These are phyloP conservation scores for Habroteleia sp. DNA, from an alignment of 2,888 invertebrate species.

Conservation along the genomic window DNA sequence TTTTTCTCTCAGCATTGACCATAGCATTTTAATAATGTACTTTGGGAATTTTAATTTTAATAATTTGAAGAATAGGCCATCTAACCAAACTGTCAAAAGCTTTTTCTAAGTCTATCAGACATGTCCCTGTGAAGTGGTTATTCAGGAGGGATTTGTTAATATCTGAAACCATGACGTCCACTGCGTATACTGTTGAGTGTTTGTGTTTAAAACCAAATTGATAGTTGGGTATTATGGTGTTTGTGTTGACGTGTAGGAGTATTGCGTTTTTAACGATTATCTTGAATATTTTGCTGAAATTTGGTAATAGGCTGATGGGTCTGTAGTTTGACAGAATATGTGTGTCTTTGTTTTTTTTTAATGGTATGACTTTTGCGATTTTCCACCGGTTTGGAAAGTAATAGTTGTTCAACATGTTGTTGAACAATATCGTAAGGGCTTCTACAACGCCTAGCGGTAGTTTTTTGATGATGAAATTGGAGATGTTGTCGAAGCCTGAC, in stretches of 20 bases:
- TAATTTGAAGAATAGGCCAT: too few species aligned
- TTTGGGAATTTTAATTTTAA: not conserved
- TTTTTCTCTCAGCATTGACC: not conserved
- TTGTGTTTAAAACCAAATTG: too few species aligned
- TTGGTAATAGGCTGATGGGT: not conserved
- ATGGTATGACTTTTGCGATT: conserved; percentile 22
- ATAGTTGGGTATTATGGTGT: not conserved
- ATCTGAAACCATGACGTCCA: too few species aligned
- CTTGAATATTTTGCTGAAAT: not conserved
- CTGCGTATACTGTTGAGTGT: not conserved
- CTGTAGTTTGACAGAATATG: not conserved
- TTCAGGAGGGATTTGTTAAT: not conserved
- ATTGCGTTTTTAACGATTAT: not conserved
- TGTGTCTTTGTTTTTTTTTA: not conserved
- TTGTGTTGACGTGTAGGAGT: not conserved
- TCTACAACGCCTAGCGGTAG: conserved; percentile 4
- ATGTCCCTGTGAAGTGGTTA: not conserved
- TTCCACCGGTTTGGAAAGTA: conserved; percentile 6
- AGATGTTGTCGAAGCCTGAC: conserved; percentile 44
- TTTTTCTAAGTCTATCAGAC: too few species aligned
- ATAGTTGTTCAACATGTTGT: conserved; percentile 4
- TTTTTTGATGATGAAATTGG: conserved; percentile 39
- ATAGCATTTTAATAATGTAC: not conserved
- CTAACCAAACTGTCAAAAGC: too few species aligned
- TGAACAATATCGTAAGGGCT: conserved; percentile 1